phyloP scores from a whole-genome alignment of 2,113 vertebrate genomes.

The Gracilinanus agilis region DNA sequence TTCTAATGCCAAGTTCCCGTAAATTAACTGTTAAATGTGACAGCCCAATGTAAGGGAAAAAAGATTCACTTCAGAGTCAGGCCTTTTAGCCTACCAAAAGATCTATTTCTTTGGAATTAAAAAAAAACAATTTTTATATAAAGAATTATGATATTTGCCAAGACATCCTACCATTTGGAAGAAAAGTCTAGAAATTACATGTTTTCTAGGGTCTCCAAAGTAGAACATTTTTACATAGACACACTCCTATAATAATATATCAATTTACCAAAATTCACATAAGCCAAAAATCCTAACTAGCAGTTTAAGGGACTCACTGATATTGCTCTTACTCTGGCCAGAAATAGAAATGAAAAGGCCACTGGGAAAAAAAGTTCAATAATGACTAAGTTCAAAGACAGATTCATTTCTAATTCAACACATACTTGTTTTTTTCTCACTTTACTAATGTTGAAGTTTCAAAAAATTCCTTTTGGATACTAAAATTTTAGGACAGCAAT shows the following conservation, averaged over 20 bases:
- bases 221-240: neutral
- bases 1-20: neutral
- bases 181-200: neutral
- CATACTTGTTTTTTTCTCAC: neutral
- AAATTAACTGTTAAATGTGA: neutral
- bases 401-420: neutral
- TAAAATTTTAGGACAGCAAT: neutral
- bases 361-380: neutral
- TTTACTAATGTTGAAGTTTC: neutral
- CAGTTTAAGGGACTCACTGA: neutral
- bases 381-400: neutral
- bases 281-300: neutral
- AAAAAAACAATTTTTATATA: neutral
- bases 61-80: neutral
- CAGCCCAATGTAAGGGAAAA: neutral
- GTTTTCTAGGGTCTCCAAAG: neutral
- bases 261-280: neutral
- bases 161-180: neutral
- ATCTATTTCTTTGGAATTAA: neutral
- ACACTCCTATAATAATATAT: neutral
- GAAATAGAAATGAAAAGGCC: neutral
- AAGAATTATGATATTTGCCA: neutral
- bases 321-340: neutral
- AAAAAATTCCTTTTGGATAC: neutral
- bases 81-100: neutral